Conservation (phyloP, 2,797 vertebrate genomes). For the Myotis findleyi region DNA sequence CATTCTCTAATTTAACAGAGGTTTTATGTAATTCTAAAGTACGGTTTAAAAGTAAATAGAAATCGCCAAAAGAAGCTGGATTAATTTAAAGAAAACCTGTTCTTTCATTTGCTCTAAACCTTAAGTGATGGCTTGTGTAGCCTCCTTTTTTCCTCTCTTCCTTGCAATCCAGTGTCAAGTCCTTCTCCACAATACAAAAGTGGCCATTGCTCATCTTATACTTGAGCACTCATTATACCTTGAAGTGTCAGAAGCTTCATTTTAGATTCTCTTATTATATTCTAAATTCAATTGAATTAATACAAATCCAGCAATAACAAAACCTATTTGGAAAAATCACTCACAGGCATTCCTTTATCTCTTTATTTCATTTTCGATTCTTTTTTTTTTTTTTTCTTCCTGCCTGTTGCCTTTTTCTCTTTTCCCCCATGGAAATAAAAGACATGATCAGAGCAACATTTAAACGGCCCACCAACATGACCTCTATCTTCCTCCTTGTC, state of each 20-base stretch:
- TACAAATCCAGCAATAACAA: constrained; percentile 68
- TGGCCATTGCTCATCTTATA: constrained; percentile 30
- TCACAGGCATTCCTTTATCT: constrained; percentile 68
- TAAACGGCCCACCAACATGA: constrained; percentile 75
- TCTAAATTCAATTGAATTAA: constrained; percentile 72
- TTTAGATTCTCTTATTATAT: constrained; percentile 69
- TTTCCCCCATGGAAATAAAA: constrained; percentile 77
- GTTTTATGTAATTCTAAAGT: constrained; percentile 56
- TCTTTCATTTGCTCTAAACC: constrained; percentile 58
- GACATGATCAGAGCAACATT: constrained; percentile 70
- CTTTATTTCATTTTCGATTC: constrained; percentile 65
- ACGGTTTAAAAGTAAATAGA: constrained; percentile 13
- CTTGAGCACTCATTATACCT: constrained; percentile 60
- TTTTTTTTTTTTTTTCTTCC: constrained; percentile 57
- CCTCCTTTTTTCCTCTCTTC: constrained; percentile 38
- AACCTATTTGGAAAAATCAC: constrained; percentile 74
- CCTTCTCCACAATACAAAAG: constrained; percentile 48
- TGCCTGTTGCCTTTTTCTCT: constrained; percentile 71
- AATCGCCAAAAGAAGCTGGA: constrained; percentile 41
- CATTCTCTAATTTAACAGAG: constrained; percentile 52
- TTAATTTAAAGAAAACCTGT: constrained; percentile 64
- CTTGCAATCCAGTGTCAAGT: constrained; percentile 48
- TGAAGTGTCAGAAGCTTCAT: constrained; percentile 71
- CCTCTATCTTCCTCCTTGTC: constrained; percentile 71
- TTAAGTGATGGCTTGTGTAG: constrained; percentile 41